Percentiles rank a stretch among this genome's conserved stretches.
Conservation (phyloP, 2,113 vertebrate species). For the Cebidichthys violaceus region DNA sequence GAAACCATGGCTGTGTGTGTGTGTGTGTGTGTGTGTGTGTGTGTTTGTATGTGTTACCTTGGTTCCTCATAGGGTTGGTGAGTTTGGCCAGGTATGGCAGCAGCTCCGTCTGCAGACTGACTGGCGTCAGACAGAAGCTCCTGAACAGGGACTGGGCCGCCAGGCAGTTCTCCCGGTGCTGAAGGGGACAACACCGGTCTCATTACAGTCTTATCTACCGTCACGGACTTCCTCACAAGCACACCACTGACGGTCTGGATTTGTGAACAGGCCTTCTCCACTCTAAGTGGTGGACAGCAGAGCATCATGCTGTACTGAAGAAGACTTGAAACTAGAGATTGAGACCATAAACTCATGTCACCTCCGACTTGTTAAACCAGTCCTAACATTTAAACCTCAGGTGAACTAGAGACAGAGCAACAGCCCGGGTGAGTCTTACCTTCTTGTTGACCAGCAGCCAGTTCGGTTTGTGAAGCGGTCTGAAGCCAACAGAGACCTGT, state of each 20-base stretch:
- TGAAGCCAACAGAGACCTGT: slow-evolving; percentile 89
- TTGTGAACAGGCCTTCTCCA: too few species aligned
- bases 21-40: not conserved
- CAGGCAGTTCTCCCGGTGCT: slow-evolving; percentile 93
- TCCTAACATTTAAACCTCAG: not conserved
- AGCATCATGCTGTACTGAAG: too few species aligned
- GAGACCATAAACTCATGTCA: too few species aligned
- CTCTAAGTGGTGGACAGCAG: too few species aligned
- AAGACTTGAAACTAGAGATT: too few species aligned
- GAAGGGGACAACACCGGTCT: slow-evolving; percentile 13
- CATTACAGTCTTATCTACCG: not conserved
- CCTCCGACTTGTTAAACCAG: not conserved
- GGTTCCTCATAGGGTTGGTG: slow-evolving; percentile 92
- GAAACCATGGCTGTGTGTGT: slow-evolving; percentile 1
- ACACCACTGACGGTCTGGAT: too few species aligned
- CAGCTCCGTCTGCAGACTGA: slow-evolving; percentile 91
- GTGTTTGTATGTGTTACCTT: slow-evolving; percentile 82
- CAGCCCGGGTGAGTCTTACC: slow-evolving; percentile 74
- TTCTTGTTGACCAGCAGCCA: slow-evolving; percentile 94
- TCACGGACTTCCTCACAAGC: too few species aligned
- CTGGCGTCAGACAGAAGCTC: slow-evolving; percentile 89
- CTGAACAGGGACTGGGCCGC: slow-evolving; percentile 91
- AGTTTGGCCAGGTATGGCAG: slow-evolving; percentile 93
- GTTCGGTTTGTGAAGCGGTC: slow-evolving; percentile 94
- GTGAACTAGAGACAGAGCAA: not conserved